Percentiles rank a stretch among this genome's conserved stretches.
Evolutionary conservation across 2,888 invertebrate genomes (phyloP).

Genomic region (Pegoplata infirma): DNA sequence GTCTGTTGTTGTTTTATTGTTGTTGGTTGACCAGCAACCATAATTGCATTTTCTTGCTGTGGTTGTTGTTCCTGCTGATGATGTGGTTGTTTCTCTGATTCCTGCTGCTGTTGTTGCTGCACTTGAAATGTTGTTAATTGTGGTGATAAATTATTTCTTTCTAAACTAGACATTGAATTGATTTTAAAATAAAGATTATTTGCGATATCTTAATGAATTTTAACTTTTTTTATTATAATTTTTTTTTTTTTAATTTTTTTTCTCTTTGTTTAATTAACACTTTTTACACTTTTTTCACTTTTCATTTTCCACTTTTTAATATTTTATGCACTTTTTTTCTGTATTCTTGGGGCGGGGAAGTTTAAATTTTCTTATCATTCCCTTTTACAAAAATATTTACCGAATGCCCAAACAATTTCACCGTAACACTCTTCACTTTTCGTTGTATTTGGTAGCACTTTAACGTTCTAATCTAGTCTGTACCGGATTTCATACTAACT

Average conservation of each 20-base stretch:
- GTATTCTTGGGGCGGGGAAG: not conserved
- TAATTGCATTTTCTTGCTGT: conserved; percentile 64
- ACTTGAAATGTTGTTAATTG: conserved; percentile 43
- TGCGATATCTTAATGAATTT: conserved; percentile 18
- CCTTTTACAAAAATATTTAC: not conserved
- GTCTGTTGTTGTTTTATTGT: conserved; percentile 43
- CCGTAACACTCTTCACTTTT: not conserved
- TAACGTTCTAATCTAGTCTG: conserved; percentile 53
- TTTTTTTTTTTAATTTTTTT: not conserved
- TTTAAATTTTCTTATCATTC: not conserved
- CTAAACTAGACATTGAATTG: conserved; percentile 55
- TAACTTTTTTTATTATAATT: not conserved
- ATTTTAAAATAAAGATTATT: conserved; percentile 43
- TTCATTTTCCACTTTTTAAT: not conserved
- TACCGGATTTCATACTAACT: conserved; percentile 54
- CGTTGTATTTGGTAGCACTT: not conserved
- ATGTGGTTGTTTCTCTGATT: conserved; percentile 25
- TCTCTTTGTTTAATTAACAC: not conserved
- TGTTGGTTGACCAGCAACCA: conserved; percentile 56
- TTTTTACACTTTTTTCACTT: conserved; percentile 6
- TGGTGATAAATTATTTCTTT: conserved; percentile 45
- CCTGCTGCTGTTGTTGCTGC: conserved; percentile 23
- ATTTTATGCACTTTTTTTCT: not conserved
- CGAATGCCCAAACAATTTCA: not conserved
- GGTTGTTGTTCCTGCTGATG: too few species aligned